phyloP scores from a whole-genome alignment of 2,797 vertebrate species.

The Pempheris klunzingeri region DNA sequence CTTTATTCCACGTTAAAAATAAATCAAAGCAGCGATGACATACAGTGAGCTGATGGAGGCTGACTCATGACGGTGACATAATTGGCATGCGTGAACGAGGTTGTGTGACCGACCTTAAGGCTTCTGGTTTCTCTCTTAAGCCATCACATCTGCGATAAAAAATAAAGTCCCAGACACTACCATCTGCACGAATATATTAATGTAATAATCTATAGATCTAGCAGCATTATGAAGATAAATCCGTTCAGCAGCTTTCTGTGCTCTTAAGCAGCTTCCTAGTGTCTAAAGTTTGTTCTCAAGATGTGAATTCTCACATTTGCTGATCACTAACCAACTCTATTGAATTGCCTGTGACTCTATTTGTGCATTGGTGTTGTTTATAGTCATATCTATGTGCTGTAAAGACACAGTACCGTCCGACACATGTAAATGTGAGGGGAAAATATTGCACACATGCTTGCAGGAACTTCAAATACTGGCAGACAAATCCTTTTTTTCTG shows the following conservation, averaged over 20 bases:
- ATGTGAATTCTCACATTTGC: slow-evolving; percentile 37
- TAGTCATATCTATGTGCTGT: slow-evolving; percentile 63
- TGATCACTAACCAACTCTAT: slow-evolving; percentile 34
- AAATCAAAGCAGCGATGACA: slow-evolving; percentile 76
- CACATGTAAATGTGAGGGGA: slow-evolving; percentile 50
- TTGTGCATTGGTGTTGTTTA: slow-evolving; percentile 67
- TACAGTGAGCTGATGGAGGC: slow-evolving; percentile 69
- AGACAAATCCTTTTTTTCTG: slow-evolving; percentile 49
- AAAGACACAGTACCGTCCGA: slow-evolving; percentile 48
- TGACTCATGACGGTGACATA: slow-evolving; percentile 73
- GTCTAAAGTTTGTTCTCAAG: slow-evolving; percentile 59
- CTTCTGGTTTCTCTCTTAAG: slow-evolving; percentile 74
- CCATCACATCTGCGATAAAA: slow-evolving; percentile 58
- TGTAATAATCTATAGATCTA: slow-evolving; percentile 66
- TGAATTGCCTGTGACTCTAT: slow-evolving; percentile 46
- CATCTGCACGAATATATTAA: slow-evolving; percentile 69
- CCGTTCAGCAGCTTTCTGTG: slow-evolving; percentile 67
- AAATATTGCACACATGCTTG: slow-evolving; percentile 69
- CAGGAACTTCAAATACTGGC: slow-evolving; percentile 65
- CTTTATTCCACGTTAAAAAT: slow-evolving; percentile 70
- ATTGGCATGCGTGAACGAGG: slow-evolving; percentile 68
- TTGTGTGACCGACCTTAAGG: slow-evolving; percentile 77
- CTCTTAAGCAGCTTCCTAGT: slow-evolving; percentile 54
- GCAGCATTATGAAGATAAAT: slow-evolving; percentile 72
- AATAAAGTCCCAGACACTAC: slow-evolving; percentile 40